Conservation (phyloP, 2,888 invertebrate genomes). For the Therioaphis trifolii region DNA sequence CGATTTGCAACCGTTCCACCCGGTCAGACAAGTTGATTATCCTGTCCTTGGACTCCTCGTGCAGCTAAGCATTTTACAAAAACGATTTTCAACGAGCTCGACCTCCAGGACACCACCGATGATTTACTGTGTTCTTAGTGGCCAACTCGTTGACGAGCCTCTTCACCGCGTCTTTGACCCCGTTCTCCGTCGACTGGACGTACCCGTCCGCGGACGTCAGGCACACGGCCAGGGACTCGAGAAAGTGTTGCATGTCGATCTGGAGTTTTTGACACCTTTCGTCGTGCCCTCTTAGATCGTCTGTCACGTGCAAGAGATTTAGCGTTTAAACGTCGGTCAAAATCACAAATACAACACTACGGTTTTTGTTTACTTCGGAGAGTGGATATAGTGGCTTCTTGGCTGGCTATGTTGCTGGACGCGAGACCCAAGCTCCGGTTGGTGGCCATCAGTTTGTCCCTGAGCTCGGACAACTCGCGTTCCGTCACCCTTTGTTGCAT, state of each 20-base stretch:
- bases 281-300: constrained; percentile 77
- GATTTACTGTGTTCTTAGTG: constrained; percentile 48
- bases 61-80: constrained; percentile 50
- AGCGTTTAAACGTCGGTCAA: not conserved
- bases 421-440: constrained; percentile 77
- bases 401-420: constrained; percentile 77
- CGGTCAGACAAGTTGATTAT: constrained; percentile 51
- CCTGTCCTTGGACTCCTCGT: constrained; percentile 52
- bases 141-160: constrained; percentile 73
- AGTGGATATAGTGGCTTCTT: constrained; percentile 77
- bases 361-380: constrained; percentile 73
- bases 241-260: constrained; percentile 76
- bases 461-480: constrained; percentile 77
- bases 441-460: constrained; percentile 76
- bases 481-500: constrained; percentile 80
- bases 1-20: constrained; percentile 50
- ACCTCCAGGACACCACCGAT: constrained; percentile 19
- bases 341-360: not conserved
- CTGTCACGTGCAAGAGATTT: constrained; percentile 69
- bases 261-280: constrained; percentile 78
- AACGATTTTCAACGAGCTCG: constrained; percentile 30
- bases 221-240: constrained; percentile 78
- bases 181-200: constrained; percentile 73
- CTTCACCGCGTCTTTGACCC: constrained; percentile 82
- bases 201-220: constrained; percentile 49